A percentile compares a stretch with the other conserved stretches of the same genome.
phyloP scores from a whole-genome alignment of 1,140 invertebrate species.

The Pectinophora gossypiella region DNA sequence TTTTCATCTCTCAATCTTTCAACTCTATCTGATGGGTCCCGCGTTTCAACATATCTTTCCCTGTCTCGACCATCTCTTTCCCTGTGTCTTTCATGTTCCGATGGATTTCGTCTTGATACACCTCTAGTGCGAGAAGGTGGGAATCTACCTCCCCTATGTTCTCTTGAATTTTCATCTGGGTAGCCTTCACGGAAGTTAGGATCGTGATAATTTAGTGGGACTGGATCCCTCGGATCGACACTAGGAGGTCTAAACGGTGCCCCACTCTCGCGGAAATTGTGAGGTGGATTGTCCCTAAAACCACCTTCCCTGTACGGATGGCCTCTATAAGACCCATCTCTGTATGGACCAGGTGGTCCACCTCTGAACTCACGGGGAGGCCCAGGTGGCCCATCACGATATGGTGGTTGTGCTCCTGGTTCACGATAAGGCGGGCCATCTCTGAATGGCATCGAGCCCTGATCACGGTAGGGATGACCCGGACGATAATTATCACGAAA shows the following conservation, averaged over 20 bases:
- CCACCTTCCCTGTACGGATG: conserved; percentile 53
- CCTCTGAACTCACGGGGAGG: conserved; percentile 40
- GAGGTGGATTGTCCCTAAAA: conserved; percentile 53
- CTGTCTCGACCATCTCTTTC: conserved; percentile 50
- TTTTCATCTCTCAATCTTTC: conserved; percentile 49
- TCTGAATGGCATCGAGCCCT: conserved; percentile 41
- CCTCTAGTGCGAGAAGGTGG: conserved; percentile 43
- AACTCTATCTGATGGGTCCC: neutral
- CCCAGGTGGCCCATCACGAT: conserved; percentile 28
- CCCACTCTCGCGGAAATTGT: conserved; percentile 45
- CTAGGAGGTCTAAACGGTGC: conserved; percentile 50
- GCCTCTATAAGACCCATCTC: conserved; percentile 55
- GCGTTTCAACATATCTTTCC: conserved; percentile 38
- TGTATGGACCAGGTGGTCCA: conserved; percentile 44
- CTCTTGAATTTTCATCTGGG: conserved; percentile 53
- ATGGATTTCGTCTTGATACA: conserved; percentile 44
- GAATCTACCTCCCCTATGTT: conserved; percentile 37
- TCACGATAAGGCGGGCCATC: conserved; percentile 59
- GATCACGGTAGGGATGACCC: conserved; percentile 45
- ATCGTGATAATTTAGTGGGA: conserved; percentile 40
- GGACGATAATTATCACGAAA: conserved; percentile 57
- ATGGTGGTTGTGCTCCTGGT: conserved; percentile 29
- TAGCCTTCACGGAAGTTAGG: conserved; percentile 54
- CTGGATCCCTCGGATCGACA: conserved; percentile 46
- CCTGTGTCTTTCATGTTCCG: conserved; percentile 53